Evolutionary conservation across 2,113 vertebrate species (phyloP).

Genomic region (Nycticryphes semicollaris): DNA sequence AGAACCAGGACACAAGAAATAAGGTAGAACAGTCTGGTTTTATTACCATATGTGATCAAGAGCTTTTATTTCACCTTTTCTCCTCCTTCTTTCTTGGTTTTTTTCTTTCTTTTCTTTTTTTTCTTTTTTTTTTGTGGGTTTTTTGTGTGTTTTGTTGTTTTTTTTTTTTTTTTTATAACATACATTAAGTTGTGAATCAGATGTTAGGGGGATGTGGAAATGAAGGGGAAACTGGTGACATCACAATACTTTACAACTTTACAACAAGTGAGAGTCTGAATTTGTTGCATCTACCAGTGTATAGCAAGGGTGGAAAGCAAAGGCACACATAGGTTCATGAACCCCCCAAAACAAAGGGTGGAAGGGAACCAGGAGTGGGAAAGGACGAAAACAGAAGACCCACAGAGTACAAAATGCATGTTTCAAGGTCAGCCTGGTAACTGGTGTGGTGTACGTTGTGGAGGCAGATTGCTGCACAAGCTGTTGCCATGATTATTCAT

Average conservation of each 20-base stretch:
- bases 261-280: constrained; percentile 86
- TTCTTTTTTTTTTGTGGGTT: not conserved
- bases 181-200: constrained; percentile 93
- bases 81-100: constrained; percentile 11
- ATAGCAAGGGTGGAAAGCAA: constrained; percentile 90
- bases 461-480: constrained; percentile 17
- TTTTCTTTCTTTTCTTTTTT: constrained; percentile 11
- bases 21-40: constrained; percentile 85
- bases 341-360: constrained; percentile 46
- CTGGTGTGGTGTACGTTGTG: not conserved
- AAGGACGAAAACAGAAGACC: constrained; percentile 38
- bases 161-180: constrained; percentile 81
- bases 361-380: not conserved
- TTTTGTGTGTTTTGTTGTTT: not conserved
- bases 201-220: constrained; percentile 90
- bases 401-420: not conserved
- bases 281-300: constrained; percentile 84
- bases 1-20: constrained; percentile 60
- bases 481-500: constrained; percentile 18
- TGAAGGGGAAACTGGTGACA: constrained; percentile 88
- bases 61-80: constrained; percentile 70
- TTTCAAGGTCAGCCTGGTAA: not conserved
- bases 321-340: constrained; percentile 89
- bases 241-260: constrained; percentile 96
- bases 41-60: constrained; percentile 92